These are phyloP conservation scores for Tichodroma muraria DNA, from an alignment of 2,113 vertebrate genomes.

Conservation along the genomic window DNA sequence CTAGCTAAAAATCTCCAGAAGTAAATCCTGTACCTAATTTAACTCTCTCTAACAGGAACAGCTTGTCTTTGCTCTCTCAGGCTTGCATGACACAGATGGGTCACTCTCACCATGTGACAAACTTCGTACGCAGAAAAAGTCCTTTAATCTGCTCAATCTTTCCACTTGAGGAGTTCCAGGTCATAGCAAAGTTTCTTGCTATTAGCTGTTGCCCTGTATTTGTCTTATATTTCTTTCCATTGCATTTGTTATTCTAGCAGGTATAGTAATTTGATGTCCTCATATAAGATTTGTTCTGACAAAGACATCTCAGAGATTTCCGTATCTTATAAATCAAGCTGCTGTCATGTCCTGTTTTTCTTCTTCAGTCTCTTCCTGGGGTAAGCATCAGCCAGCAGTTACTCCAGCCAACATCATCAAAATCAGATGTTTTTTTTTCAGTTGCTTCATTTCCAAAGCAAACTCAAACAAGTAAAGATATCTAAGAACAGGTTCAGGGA, in stretches of 20 bases:
- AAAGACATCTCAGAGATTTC: not conserved
- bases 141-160: not conserved
- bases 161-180: not conserved
- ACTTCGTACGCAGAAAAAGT: not conserved
- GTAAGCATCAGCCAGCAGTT: not conserved
- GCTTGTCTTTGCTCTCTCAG: not conserved
- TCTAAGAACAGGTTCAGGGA: constrained; percentile 6
- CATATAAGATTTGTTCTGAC: not conserved
- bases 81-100: not conserved
- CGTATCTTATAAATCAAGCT: not conserved
- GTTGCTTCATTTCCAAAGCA: constrained; percentile 13
- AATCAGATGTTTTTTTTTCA: not conserved
- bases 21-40: not conserved
- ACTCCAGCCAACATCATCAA: constrained; percentile 18
- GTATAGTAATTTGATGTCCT: not conserved
- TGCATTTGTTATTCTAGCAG: not conserved
- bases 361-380: not conserved
- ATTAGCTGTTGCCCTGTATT: not conserved
- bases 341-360: not conserved
- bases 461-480: not conserved
- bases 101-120: not conserved
- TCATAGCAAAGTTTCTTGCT: not conserved
- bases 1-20: not conserved
- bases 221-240: not conserved
- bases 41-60: not conserved